Evolutionary conservation across 2,113 vertebrate genomes (phyloP).

Genomic region (Lophochroa leadbeateri): DNA sequence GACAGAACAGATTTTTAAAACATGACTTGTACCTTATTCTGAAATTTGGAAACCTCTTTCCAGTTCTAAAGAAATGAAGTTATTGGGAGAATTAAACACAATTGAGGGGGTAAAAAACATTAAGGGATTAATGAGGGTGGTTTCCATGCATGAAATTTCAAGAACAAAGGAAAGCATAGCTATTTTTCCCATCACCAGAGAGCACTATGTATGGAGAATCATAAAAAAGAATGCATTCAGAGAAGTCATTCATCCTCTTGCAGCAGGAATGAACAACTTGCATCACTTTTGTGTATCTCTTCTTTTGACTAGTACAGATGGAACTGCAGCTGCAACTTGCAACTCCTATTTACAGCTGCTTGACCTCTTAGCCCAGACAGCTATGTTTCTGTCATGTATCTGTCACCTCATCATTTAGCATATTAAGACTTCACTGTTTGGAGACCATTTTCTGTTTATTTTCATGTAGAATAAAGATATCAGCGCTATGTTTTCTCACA

Average conservation of each 20-base stretch:
- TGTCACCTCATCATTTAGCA: not conserved
- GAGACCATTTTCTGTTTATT: not conserved
- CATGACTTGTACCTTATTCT: not conserved
- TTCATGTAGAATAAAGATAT: not conserved
- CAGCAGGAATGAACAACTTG: not conserved
- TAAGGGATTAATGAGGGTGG: not conserved
- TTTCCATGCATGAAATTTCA: not conserved
- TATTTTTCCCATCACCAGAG: not conserved
- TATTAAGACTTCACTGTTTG: not conserved
- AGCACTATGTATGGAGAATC: not conserved
- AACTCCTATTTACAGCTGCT: not conserved
- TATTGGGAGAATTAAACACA: not conserved
- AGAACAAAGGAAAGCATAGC: not conserved
- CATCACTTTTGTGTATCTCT: not conserved
- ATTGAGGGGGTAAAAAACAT: not conserved
- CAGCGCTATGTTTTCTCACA: not conserved
- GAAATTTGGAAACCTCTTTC: not conserved
- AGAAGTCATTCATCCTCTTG: not conserved
- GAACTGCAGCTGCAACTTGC: not conserved
- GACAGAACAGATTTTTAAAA: not conserved
- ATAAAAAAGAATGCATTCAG: not conserved
- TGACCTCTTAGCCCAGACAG: not conserved
- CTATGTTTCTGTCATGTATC: not conserved
- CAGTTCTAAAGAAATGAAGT: not conserved
- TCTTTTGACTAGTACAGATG: not conserved